Conservation (phyloP, 2,888 invertebrate genomes). For the Homarus gammarus region DNA sequence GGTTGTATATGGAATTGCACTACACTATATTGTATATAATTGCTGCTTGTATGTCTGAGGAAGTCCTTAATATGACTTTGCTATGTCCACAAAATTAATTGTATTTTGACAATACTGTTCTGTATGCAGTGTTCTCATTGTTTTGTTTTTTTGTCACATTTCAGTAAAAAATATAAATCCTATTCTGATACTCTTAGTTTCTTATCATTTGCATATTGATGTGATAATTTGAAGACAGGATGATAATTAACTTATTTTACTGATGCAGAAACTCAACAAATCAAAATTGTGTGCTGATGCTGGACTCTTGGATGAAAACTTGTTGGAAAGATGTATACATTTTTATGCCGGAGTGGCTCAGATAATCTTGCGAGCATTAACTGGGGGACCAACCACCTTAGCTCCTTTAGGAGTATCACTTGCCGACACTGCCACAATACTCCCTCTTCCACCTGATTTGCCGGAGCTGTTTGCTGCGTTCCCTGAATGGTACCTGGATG, state of each 20-base stretch:
- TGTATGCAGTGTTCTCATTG: no score
- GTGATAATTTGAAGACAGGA: no score
- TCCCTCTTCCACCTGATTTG: conserved; percentile 84
- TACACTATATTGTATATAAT: no score
- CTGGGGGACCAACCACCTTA: conserved; percentile 33
- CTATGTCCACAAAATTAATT: no score
- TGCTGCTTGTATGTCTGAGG: no score
- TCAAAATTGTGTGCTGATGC: conserved; percentile 96
- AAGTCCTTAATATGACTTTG: no score
- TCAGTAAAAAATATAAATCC: no score
- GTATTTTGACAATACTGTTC: no score
- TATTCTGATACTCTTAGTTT: no score
- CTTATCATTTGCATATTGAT: no score
- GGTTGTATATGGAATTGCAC: no score
- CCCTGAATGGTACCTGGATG: conserved; percentile 98
- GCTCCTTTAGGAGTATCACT: conserved; percentile 47
- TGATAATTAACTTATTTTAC: background rate
- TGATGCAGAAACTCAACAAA: conserved; percentile 82
- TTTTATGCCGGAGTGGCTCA: conserved; percentile 74
- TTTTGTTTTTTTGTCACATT: no score
- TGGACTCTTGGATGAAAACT: conserved; percentile 89
- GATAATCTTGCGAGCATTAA: conserved; percentile 67
- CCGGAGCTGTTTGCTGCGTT: conserved; percentile 91
- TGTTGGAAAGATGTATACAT: conserved; percentile 85
- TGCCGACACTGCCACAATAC: conserved; percentile 78